Evolutionary conservation across 2,113 vertebrate species (phyloP), one percentile per base, ranked within the genome.

Genomic region (Rhadina sibilatrix): DNA sequence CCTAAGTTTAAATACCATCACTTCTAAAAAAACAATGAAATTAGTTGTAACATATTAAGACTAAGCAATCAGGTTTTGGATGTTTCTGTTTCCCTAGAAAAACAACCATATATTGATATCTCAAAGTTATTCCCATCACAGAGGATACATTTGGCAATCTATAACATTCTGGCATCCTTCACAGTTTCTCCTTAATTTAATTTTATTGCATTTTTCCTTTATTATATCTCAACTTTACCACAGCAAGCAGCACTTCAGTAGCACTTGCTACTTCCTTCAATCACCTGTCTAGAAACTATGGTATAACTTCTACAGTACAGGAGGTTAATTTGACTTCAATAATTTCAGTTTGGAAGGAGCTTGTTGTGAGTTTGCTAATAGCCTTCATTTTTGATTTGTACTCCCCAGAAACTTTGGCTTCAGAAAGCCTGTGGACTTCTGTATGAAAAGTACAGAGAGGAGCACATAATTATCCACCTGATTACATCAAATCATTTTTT

Each of bases 351-450:
- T 80, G 25, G 63, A 80, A 69, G 33, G 46, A 54, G 49, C 38
- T 56, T 79, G n/a, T 84, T 83, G 65, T 56, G 33, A 47, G 30
- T 69, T 83, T 91, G 59, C 52, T 86, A 77, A 91, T 66, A 10
- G 24, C 31, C 56, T 90, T 83, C 38, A 81, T 64, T 95, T 93
- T 94, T 90, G 5, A 71, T 87, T 79, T 94, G 50, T 92, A 56
- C 37, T 88, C 74, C 61, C 33, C 52, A 88, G 69, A 95, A 97
- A 91, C 35, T 66, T 31, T 78, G 30, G 37, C 33, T 94, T 33
- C 64, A 78, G 44, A 70, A 93, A 82, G 40, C 50, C 50, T 85
- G 56, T 74, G 70, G 56, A 86, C 11, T 78, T 10, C 47, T 31
- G 24, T n/a, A n/a, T 63, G 60, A 78, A 90, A 87, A 78, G 53